phyloP scores from a whole-genome alignment of 2,113 vertebrate species.

The Salvator merianae region DNA sequence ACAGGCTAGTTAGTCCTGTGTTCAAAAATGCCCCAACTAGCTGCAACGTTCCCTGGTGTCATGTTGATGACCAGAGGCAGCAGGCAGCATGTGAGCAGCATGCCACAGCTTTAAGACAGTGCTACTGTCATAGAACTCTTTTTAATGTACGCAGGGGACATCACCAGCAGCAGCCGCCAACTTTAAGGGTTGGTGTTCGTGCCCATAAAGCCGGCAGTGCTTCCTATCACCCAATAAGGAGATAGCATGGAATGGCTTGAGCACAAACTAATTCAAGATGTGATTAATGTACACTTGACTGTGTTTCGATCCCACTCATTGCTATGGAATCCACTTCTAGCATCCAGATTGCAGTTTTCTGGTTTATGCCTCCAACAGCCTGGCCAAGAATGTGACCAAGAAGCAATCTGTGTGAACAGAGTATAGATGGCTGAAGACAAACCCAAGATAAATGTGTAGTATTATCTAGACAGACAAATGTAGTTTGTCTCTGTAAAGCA shows the following conservation, averaged over 20 bases:
- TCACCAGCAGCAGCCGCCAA: no score
- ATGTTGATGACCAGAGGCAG: no score
- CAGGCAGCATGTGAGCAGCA: no score
- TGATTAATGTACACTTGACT: background rate
- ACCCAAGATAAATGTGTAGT: constrained; percentile 48
- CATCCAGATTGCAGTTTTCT: background rate
- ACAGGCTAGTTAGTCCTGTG: no score
- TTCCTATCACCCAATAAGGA: no score
- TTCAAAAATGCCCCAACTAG: no score
- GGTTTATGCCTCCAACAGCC: background rate
- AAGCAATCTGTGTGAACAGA: background rate
- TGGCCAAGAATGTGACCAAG: constrained; percentile 29
- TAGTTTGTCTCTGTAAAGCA: constrained; percentile 53
- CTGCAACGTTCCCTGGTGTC: no score
- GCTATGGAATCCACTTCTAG: background rate
- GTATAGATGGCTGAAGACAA: constrained; percentile 1
- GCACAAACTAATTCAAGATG: background rate
- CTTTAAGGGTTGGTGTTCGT: no score
- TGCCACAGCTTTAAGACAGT: no score
- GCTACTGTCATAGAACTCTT: no score
- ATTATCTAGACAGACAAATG: constrained; percentile 24
- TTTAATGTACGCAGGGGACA: no score
- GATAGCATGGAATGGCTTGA: background rate
- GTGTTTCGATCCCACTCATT: background rate
- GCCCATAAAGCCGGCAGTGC: no score